phyloP scores from a whole-genome alignment of 1,140 invertebrate species.

The Sycophaga agraensis region DNA sequence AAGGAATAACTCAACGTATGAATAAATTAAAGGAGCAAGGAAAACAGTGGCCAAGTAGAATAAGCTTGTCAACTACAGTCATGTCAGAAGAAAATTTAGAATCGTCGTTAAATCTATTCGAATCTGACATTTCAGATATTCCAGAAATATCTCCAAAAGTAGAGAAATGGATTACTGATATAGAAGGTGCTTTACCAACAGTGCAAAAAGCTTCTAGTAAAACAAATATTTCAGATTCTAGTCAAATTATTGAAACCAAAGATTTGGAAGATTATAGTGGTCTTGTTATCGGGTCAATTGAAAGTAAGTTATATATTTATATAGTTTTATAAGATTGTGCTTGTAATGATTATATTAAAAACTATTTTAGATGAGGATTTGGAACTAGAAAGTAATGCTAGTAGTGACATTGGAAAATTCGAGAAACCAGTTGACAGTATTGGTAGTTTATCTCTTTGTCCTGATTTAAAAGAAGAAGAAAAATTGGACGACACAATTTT shows the following conservation, averaged over 20 bases:
- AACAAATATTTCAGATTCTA: slow-evolving; percentile 25
- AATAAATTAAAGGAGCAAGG: slow-evolving; percentile 37
- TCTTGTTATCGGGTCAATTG: slow-evolving; percentile 38
- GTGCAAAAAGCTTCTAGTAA: slow-evolving; percentile 26
- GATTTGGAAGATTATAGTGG: slow-evolving; percentile 41
- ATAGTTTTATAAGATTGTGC: too few relatives aligned
- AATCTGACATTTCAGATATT: slow-evolving; percentile 50
- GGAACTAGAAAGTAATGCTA: slow-evolving; percentile 38
- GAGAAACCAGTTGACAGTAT: slow-evolving; percentile 30
- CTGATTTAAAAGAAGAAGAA: slow-evolving; percentile 26
- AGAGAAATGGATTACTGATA: slow-evolving; percentile 44
- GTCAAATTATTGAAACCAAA: slow-evolving; percentile 37
- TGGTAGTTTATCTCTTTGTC: slow-evolving; percentile 24
- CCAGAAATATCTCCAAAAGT: slow-evolving; percentile 42
- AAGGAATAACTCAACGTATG: slow-evolving; percentile 59
- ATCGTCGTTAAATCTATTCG: slow-evolving; percentile 41
- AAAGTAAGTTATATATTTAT: slow-evolving; percentile 37
- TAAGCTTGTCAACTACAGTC: slow-evolving; percentile 51
- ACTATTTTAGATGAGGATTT: slow-evolving; percentile 34
- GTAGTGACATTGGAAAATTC: slow-evolving; percentile 37
- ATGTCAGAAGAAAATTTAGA: slow-evolving; percentile 52
- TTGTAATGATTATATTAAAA: too few relatives aligned
- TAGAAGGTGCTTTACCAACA: slow-evolving; percentile 22
- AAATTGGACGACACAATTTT: slow-evolving; percentile 32
- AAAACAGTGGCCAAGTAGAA: slow-evolving; percentile 41